Evolutionary conservation across 2,888 invertebrate species (phyloP), one percentile per base, ranked within the genome.

Genomic region (Tricholauxania praeusta): DNA sequence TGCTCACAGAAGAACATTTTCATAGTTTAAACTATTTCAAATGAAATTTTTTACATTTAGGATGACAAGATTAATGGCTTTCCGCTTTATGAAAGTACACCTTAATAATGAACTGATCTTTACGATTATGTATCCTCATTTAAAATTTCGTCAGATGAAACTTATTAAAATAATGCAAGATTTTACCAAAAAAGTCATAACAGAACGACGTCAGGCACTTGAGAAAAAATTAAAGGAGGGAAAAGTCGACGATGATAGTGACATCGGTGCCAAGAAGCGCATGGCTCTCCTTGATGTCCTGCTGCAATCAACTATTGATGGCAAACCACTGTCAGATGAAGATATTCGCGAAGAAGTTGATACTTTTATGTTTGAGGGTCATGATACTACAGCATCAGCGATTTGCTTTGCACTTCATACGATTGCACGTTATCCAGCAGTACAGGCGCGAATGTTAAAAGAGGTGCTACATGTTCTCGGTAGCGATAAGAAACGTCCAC

Each of bases 301-400:
- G 7, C 83, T 93, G 12, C 87, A 91, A 72, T 87, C 91, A 3
- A 90, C 88, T 73, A 86, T 89, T 4, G 89, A 90, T 71, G 91
- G 90, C 0, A 81, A 88, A 72, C 89, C 88, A 5, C 85, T 93
- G 67, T 87, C 89, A 0, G 89, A 91, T 73, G 86, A 89, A 12
- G 89, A 90, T 74, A 89, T 93, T 10, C 87, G 91, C 70, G 91
- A 92, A 82, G 92, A 93, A 87, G 91, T 93, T 0, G 91, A 93
- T 75, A 93, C 93, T 0, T 92, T 93, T 77, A 91, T 93, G 90
- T 93, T 93, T 84, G 92, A 91, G 74, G 87, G 87, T 1, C 86
- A 86, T 28, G 86, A 87, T 47, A 87, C 87, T 12, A 85, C 86
- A 14, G 80, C 85, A 0, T 81, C 82, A 15, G 85, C 80, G 1